Conservation (phyloP, 2,113 vertebrate genomes). For the Nematolebias whitei region DNA sequence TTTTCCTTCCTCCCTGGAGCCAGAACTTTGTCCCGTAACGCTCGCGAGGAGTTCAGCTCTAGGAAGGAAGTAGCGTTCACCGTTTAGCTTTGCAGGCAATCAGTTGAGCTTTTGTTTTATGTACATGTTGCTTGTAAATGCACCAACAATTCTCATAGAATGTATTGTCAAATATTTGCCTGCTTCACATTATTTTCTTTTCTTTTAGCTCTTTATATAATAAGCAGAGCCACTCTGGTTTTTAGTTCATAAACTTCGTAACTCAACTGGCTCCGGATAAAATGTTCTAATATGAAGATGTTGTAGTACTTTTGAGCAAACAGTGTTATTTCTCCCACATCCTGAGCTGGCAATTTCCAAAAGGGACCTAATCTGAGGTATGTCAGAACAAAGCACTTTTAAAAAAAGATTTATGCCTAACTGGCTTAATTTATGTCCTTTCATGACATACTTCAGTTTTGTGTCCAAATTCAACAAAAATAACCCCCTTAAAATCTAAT, state of each 20-base stretch:
- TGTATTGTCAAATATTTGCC: slow-evolving; percentile 75
- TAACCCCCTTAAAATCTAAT: slow-evolving; percentile 53
- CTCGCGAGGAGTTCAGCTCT: slow-evolving; percentile 32
- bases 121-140: slow-evolving; percentile 78
- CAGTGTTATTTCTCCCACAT: slow-evolving; percentile 67
- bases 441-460: slow-evolving; percentile 65
- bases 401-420: slow-evolving; percentile 22
- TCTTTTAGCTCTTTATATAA: slow-evolving; percentile 37
- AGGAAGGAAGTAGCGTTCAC: slow-evolving; percentile 65
- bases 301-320: slow-evolving; percentile 57
- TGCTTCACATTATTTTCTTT: slow-evolving; percentile 66
- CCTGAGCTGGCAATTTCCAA: slow-evolving; percentile 74
- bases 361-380: slow-evolving; percentile 70
- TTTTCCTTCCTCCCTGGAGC: slow-evolving; percentile 62
- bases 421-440: slow-evolving; percentile 45
- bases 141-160: slow-evolving; percentile 86
- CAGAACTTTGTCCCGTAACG: slow-evolving; percentile 36
- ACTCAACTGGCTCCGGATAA: slow-evolving; percentile 78
- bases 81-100: slow-evolving; percentile 80
- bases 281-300: slow-evolving; percentile 74
- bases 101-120: slow-evolving; percentile 73
- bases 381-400: slow-evolving; percentile 81
- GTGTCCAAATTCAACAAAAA: slow-evolving; percentile 45
- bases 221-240: slow-evolving; percentile 43
- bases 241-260: too few relatives aligned